Evolutionary conservation across 53 echinoderm and acorn worm species (phyloP).

Genomic region (Astropecten irregularis): DNA sequence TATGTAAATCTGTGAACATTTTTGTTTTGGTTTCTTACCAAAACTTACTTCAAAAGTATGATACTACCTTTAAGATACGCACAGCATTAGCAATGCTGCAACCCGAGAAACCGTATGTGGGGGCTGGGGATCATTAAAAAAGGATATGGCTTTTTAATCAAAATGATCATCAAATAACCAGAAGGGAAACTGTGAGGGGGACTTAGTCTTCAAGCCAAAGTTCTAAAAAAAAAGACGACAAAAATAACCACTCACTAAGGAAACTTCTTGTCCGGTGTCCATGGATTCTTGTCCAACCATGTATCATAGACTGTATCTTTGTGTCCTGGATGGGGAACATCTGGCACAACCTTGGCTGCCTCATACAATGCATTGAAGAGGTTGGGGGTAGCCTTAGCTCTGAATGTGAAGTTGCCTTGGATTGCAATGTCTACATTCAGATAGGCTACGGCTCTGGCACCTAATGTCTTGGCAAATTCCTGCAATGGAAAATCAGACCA

Average conservation of each 20-base stretch:
- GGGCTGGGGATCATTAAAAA: no score
- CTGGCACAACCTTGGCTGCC: constrained; percentile 79
- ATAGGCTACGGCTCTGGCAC: constrained; percentile 77
- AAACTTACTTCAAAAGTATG: no score
- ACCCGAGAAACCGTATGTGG: no score
- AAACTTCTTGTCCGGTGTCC: neutral
- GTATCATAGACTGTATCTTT: constrained; percentile 79
- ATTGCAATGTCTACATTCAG: constrained; percentile 79
- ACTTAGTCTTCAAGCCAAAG: no score
- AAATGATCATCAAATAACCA: no score
- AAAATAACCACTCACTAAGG: constrained; percentile 82
- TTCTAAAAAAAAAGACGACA: neutral
- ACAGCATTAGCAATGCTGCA: no score
- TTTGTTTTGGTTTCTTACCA: no score
- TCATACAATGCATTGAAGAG: constrained; percentile 67
- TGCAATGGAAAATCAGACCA: constrained; percentile 5
- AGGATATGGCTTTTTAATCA: no score
- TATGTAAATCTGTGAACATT: no score
- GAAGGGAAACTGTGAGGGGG: no score
- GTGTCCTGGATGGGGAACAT: constrained; percentile 67
- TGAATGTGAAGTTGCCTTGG: constrained; percentile 70
- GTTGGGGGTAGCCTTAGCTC: constrained; percentile 75
- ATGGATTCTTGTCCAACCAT: constrained; percentile 59
- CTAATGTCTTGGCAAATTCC: constrained; percentile 78
- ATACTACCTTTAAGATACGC: no score